These are phyloP conservation scores for Acanthurus tractus DNA, from an alignment of 2,797 vertebrate genomes.

Conservation along the genomic window DNA sequence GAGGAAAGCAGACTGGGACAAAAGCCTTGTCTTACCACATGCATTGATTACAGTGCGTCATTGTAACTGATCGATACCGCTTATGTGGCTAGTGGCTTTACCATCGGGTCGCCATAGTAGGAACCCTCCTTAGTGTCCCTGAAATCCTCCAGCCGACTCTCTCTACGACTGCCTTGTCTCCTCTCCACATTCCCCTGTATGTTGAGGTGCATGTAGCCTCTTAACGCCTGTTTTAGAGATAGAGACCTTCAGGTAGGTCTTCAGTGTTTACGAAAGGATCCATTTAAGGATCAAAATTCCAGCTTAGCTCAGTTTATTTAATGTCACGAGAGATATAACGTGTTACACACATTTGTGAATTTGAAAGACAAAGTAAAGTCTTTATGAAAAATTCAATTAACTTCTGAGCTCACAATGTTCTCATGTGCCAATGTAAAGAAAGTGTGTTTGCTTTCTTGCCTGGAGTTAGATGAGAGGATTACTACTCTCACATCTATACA, in stretches of 20 bases:
- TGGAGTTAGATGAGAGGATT: no score
- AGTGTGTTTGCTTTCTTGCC: background rate
- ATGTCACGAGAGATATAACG: background rate
- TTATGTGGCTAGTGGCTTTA: conserved; percentile 56
- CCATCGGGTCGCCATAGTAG: conserved; percentile 49
- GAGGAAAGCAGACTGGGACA: conserved; percentile 16
- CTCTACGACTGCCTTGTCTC: background rate
- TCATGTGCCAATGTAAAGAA: background rate
- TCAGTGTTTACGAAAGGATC: background rate
- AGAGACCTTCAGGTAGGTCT: no score
- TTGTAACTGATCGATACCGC: conserved; percentile 39
- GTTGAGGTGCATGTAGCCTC: conserved; percentile 1
- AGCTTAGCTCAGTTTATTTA: background rate
- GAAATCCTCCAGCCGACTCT: background rate
- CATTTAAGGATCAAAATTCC: background rate
- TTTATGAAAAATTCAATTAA: background rate
- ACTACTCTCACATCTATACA: background rate
- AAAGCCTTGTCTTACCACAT: conserved; percentile 26
- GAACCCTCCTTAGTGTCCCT: conserved; percentile 8
- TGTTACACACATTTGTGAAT: background rate
- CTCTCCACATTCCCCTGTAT: background rate
- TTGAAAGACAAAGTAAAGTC: background rate
- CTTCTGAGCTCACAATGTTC: background rate
- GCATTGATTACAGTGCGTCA: conserved; percentile 51
- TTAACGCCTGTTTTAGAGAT: background rate